Conservation (phyloP, 2,113 vertebrate species). For the Hyaena hyaena region DNA sequence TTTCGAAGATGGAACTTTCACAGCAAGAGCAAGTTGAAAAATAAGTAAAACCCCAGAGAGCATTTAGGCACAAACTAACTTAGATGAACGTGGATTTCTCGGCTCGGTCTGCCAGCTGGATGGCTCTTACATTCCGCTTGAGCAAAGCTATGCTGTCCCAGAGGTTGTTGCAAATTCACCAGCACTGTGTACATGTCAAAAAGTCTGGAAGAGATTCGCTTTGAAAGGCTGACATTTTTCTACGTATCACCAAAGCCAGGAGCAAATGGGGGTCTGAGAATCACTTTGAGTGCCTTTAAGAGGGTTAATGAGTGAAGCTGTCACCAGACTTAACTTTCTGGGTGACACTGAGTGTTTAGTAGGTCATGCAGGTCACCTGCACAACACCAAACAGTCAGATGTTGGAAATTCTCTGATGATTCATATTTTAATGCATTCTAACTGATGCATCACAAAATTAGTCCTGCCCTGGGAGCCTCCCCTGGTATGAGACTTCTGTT, state of each 20-base stretch:
- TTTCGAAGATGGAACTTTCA: conserved; percentile 46
- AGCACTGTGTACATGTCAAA: not conserved
- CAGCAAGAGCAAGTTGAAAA: conserved; percentile 44
- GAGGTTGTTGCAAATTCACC: not conserved
- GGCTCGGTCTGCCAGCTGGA: not conserved
- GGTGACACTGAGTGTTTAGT: not conserved
- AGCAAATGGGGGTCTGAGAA: not conserved
- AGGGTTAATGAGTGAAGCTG: not conserved
- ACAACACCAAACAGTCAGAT: not conserved
- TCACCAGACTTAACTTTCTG: not conserved
- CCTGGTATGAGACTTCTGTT: not conserved
- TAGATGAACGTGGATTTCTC: not conserved
- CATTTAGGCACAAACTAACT: conserved; percentile 31
- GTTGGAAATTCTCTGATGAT: not conserved
- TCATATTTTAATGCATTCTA: not conserved
- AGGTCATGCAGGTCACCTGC: not conserved
- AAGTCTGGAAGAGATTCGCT: not conserved
- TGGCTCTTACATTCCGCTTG: not conserved
- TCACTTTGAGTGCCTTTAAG: not conserved
- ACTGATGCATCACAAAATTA: not conserved
- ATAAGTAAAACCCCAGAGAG: conserved; percentile 53
- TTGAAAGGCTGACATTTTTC: conserved; percentile 14
- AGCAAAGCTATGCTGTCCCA: not conserved
- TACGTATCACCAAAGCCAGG: not conserved
- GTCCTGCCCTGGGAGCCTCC: not conserved